Percentiles rank a stretch among this genome's conserved stretches.
Conservation (phyloP, 1,140 invertebrate species). For the Lasioglossum albipes region DNA sequence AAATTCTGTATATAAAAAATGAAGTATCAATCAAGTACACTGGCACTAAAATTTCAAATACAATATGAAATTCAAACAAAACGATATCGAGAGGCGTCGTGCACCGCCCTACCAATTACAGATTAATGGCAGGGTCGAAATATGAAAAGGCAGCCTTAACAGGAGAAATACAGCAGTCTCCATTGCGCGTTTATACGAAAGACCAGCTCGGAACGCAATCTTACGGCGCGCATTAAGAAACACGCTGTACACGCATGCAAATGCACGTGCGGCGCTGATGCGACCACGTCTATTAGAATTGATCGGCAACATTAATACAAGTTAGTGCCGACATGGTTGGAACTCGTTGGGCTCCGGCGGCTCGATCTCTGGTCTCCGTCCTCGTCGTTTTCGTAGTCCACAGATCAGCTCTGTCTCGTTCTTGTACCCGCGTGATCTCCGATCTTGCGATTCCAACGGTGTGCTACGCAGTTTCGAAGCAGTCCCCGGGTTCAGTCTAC, state of each 20-base stretch:
- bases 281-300: conserved; percentile 78
- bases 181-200: too few species aligned
- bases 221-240: background rate
- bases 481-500: conserved; percentile 23
- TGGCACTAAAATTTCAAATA: too few species aligned
- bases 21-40: too few species aligned
- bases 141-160: too few species aligned
- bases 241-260: conserved; percentile 69
- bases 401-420: background rate
- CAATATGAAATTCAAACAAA: too few species aligned
- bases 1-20: too few species aligned
- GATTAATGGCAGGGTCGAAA: too few species aligned
- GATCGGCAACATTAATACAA: conserved; percentile 79
- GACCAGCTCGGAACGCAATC: too few species aligned
- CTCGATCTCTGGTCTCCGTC: conserved; percentile 46
- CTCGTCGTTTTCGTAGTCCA: background rate
- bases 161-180: too few species aligned
- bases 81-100: too few species aligned
- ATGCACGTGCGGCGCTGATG: conserved; percentile 72
- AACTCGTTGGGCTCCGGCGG: conserved; percentile 58
- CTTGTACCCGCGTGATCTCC: conserved; percentile 54
- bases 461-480: conserved; percentile 56
- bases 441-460: conserved; percentile 58
- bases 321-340: conserved; percentile 77
- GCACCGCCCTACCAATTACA: too few species aligned